phyloP scores from a whole-genome alignment of 2,888 invertebrate genomes.

The Aporophyla lueneburgensis region DNA sequence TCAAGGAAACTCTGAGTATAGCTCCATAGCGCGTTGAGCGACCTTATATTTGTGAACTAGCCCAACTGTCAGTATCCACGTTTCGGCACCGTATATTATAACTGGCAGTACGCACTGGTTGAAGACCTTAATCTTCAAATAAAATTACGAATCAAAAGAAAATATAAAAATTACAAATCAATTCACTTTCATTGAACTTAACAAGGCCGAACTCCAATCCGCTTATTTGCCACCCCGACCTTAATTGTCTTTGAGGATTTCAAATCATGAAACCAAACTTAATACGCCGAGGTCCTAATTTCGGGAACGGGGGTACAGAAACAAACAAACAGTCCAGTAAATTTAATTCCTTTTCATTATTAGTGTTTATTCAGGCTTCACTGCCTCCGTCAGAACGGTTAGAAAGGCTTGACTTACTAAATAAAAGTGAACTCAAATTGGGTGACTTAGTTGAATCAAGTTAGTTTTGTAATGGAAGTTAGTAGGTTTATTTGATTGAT shows the following conservation, averaged over 20 bases:
- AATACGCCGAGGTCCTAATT: constrained; percentile 68
- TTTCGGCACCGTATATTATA: no score
- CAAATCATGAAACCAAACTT: constrained; percentile 62
- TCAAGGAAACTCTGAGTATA: no score
- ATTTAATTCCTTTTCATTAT: constrained; percentile 73
- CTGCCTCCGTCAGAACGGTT: constrained; percentile 49
- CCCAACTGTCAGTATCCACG: no score
- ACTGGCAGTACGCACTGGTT: no score
- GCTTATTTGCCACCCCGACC: constrained; percentile 21
- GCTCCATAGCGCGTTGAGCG: no score
- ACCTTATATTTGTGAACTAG: no score
- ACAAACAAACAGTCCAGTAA: constrained; percentile 71
- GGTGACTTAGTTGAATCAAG: constrained; percentile 45
- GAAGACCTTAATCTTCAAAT: background rate
- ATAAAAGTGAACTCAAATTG: constrained; percentile 60
- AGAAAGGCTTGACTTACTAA: constrained; percentile 49
- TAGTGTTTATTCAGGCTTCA: constrained; percentile 68
- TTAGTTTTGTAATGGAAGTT: constrained; percentile 44
- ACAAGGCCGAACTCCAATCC: constrained; percentile 13
- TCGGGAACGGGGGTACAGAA: constrained; percentile 61
- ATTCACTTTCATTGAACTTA: constrained; percentile 16
- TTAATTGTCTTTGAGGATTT: constrained; percentile 64
- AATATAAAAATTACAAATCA: background rate
- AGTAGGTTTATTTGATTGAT: constrained; percentile 36
- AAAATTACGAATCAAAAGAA: background rate